Evolutionary conservation across 2,888 invertebrate species (phyloP).

Genomic region (Trimorus sp.): DNA sequence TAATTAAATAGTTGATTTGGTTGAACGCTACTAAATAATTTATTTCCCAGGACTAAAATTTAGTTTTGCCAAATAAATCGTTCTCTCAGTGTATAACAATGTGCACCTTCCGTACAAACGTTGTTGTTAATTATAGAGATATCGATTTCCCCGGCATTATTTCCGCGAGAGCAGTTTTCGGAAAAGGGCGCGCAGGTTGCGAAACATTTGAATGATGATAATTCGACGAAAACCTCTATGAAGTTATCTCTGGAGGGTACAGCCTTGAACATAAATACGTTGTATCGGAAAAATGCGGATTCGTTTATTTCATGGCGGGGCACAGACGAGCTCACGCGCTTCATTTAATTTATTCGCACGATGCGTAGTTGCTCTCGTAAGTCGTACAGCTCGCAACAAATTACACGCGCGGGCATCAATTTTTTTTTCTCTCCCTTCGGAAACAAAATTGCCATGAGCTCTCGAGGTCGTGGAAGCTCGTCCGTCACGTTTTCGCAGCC

Average conservation of each 20-base stretch:
- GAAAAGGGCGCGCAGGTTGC: no score
- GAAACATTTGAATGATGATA: neutral
- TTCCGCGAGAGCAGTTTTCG: no score
- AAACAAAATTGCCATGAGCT: constrained; percentile 52
- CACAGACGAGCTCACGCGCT: no score
- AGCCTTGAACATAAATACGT: constrained; percentile 25
- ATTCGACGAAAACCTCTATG: neutral
- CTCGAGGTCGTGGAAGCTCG: constrained; percentile 63
- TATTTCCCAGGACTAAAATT: no score
- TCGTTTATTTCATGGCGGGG: constrained; percentile 28
- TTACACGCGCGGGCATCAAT: constrained; percentile 38
- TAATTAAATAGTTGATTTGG: no score
- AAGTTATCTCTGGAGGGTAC: neutral
- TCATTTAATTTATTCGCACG: constrained; percentile 57
- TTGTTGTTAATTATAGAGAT: neutral
- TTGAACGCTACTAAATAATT: no score
- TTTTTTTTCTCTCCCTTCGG: constrained; percentile 55
- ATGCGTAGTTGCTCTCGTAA: constrained; percentile 49
- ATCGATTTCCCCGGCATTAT: no score
- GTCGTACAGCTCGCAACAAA: constrained; percentile 49
- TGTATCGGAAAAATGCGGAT: constrained; percentile 27
- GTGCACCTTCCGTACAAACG: no score
- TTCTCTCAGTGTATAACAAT: no score
- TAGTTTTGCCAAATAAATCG: no score
- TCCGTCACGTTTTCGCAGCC: constrained; percentile 64